Evolutionary conservation across 2,113 vertebrate species (phyloP).

Genomic region (Catharus minimus): DNA sequence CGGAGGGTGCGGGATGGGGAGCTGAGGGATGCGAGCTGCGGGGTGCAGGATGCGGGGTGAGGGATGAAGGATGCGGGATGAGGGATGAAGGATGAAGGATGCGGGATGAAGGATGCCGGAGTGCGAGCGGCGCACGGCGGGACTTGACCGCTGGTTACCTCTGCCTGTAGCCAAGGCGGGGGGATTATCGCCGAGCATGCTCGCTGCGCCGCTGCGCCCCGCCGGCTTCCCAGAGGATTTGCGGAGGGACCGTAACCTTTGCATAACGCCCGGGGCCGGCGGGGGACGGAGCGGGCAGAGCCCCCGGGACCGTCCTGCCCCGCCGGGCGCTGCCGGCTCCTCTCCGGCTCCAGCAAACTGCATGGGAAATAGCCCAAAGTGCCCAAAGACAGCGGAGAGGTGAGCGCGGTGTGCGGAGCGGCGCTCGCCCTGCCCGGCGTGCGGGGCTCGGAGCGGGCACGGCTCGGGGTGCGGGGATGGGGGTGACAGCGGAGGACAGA

Average conservation of each 20-base stretch:
- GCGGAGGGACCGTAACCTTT: conserved; percentile 46
- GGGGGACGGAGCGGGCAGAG: background rate
- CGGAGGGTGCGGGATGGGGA: too few relatives aligned
- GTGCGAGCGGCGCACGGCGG: background rate
- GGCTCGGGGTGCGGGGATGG: background rate
- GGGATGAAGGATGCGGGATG: background rate
- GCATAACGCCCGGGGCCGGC: conserved; percentile 44
- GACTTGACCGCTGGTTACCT: conserved; percentile 86
- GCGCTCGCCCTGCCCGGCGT: background rate
- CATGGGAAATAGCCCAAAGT: background rate
- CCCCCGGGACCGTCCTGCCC: background rate
- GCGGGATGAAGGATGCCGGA: background rate
- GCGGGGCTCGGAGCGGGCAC: background rate
- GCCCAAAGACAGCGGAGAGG: fast-evolving
- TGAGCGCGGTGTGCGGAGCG: background rate
- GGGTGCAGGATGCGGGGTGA: background rate
- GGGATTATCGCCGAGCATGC: conserved; percentile 75
- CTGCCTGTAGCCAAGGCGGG: conserved; percentile 48
- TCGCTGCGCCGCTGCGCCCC: conserved; percentile 65
- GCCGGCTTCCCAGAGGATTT: conserved; percentile 52
- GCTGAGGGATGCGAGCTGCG: background rate
- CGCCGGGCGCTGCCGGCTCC: background rate
- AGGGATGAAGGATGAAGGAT: background rate
- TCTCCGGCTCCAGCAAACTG: fast-evolving
- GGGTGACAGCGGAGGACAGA: fast-evolving